Evolutionary conservation across 2,797 vertebrate species (phyloP).

Genomic region (Aldrovandia affinis): DNA sequence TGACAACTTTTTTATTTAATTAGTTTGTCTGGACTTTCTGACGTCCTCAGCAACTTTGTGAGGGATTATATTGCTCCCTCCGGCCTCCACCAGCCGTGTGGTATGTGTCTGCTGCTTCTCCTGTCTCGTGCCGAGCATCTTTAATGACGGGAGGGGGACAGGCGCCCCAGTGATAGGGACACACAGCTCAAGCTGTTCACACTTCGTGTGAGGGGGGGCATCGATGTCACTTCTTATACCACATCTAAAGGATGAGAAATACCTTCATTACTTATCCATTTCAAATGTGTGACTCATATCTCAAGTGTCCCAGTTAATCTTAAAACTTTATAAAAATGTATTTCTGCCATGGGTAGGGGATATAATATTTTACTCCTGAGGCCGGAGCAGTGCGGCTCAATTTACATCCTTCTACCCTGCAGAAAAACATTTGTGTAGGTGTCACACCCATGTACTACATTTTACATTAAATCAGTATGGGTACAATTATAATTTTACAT

Average conservation of each 20-base stretch:
- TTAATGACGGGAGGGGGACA: background rate
- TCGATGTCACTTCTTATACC: background rate
- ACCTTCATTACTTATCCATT: constrained; percentile 11
- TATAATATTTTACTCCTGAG: background rate
- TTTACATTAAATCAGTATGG: background rate
- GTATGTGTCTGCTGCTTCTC: background rate
- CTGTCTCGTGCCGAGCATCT: too few species aligned
- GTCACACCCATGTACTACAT: background rate
- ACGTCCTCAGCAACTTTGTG: background rate
- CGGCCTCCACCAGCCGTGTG: background rate
- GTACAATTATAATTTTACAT: background rate
- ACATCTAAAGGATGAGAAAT: background rate
- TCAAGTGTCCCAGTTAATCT: background rate
- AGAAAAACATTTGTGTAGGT: background rate
- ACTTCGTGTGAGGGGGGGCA: background rate
- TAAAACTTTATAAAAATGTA: background rate
- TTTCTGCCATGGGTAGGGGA: background rate
- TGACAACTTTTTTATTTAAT: constrained; percentile 34
- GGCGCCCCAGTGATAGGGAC: background rate
- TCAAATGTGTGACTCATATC: constrained; percentile 9
- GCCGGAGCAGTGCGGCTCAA: background rate
- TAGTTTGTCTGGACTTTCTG: background rate
- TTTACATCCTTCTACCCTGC: background rate
- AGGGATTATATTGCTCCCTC: background rate
- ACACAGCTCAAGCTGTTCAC: too few species aligned